Conservation (phyloP, 2,888 invertebrate species). For the Syrista parreyssii region DNA sequence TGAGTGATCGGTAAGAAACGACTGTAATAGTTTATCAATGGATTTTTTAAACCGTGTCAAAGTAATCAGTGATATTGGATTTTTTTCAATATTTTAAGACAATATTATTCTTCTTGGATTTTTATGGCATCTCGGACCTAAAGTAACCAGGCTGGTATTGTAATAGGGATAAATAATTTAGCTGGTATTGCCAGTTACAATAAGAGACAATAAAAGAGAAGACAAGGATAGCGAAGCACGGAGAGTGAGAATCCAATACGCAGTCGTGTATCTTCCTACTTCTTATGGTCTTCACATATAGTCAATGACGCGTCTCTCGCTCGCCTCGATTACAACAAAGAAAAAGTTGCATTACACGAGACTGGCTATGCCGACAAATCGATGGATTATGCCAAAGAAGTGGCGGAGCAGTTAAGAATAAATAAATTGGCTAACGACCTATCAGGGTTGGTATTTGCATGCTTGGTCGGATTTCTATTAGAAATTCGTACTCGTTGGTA, state of each 20-base stretch:
- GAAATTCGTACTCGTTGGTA: too few species aligned
- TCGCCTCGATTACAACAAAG: slow-evolving; percentile 57
- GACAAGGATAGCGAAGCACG: slow-evolving; percentile 19
- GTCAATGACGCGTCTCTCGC: slow-evolving; percentile 49
- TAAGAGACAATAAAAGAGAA: slow-evolving; percentile 38
- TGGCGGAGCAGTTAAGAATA: slow-evolving; percentile 44
- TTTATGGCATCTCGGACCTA: too few species aligned
- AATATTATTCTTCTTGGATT: too few species aligned
- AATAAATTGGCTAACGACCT: slow-evolving; percentile 57
- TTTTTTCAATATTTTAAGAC: too few species aligned
- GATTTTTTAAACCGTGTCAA: too few species aligned
- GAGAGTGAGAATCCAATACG: neutral
- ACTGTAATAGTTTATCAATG: too few species aligned
- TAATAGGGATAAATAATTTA: slow-evolving; percentile 55
- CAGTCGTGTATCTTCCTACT: slow-evolving; percentile 45
- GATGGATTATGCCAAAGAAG: slow-evolving; percentile 58
- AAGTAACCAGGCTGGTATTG: too few species aligned
- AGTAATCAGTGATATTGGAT: too few species aligned
- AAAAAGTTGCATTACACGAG: slow-evolving; percentile 61
- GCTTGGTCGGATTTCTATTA: too few species aligned
- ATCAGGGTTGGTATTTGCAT: too few species aligned
- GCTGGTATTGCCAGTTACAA: slow-evolving; percentile 45
- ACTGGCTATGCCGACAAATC: slow-evolving; percentile 62
- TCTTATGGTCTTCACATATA: slow-evolving; percentile 56
- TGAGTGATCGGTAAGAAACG: neutral